A percentile compares a stretch with the other conserved stretches of the same genome.
These are phyloP conservation scores for Enteromius anoplus DNA, from an alignment of 2,797 vertebrate species.

Conservation along the genomic window DNA sequence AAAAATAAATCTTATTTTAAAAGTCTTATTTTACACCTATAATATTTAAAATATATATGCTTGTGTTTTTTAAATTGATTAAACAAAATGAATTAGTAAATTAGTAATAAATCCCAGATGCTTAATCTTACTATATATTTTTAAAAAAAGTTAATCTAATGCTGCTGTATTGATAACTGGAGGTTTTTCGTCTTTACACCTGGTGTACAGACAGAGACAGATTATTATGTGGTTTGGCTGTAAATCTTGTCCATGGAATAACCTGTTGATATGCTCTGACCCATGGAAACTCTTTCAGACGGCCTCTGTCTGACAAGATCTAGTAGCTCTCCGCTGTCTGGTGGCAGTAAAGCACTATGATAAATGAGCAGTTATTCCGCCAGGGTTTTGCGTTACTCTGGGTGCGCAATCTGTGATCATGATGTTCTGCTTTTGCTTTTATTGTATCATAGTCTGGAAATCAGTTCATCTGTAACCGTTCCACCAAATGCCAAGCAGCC, in stretches of 20 bases:
- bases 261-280: conserved; percentile 8
- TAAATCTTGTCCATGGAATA: conserved; percentile 11
- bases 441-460: conserved; percentile 14
- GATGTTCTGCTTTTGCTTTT: conserved; percentile 17
- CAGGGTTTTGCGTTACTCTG: conserved; percentile 17
- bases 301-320: conserved; percentile 21
- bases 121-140: neutral
- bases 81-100: too few relatives aligned
- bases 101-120: neutral
- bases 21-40: neutral
- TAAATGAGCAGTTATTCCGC: conserved; percentile 26
- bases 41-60: neutral
- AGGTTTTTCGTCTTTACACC: conserved; percentile 11
- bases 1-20: neutral
- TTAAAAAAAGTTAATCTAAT: neutral
- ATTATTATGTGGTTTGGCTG: neutral
- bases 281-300: conserved; percentile 7
- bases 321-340: conserved; percentile 7
- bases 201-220: conserved; percentile 6
- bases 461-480: conserved; percentile 22
- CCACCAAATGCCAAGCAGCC: neutral
- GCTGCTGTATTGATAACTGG: neutral
- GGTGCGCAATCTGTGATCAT: neutral
- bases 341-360: conserved; percentile 15
- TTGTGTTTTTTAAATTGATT: neutral